A percentile compares a stretch with the other conserved stretches of the same genome.
Conservation (phyloP, 37 sponge, comb jelly and placozoan genomes). For the Halisarca cf. caerulea region DNA sequence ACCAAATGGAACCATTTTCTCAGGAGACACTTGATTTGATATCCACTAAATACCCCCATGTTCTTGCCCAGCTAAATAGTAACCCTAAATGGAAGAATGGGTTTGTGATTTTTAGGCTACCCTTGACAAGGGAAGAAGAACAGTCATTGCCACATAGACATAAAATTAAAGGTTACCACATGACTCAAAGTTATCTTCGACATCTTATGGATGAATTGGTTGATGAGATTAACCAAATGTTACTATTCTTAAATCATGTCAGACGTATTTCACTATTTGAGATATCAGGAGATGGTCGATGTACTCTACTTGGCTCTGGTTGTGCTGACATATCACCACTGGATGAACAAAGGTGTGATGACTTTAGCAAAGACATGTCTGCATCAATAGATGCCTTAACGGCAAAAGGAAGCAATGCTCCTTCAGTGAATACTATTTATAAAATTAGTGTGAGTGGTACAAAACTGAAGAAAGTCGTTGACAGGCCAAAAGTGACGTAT, state of each 20-base stretch:
- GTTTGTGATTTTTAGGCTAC: conserved; percentile 63
- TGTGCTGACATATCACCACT: neutral
- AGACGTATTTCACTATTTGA: conserved; percentile 58
- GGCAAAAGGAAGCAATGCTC: neutral
- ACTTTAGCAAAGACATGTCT: neutral
- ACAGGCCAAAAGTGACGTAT: too few species aligned
- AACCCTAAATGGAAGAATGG: conserved; percentile 20
- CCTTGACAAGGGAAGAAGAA: conserved; percentile 33
- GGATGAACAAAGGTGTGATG: neutral
- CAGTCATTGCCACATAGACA: too few species aligned
- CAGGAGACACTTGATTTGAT: conserved; percentile 8
- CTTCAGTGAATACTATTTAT: neutral
- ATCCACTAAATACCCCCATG: neutral
- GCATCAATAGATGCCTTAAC: neutral
- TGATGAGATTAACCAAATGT: conserved; percentile 1
- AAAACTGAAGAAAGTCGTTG: too few species aligned
- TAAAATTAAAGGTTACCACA: neutral
- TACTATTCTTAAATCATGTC: conserved; percentile 59
- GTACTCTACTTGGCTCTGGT: conserved; percentile 10
- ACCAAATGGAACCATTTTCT: conserved; percentile 61
- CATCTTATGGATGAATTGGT: conserved; percentile 17
- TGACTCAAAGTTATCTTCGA: neutral
- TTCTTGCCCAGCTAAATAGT: conserved; percentile 16
- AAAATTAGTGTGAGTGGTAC: neutral
- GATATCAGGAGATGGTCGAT: conserved; percentile 35